phyloP scores from a whole-genome alignment of 2,888 invertebrate genomes.

The Endotricha flammealis region DNA sequence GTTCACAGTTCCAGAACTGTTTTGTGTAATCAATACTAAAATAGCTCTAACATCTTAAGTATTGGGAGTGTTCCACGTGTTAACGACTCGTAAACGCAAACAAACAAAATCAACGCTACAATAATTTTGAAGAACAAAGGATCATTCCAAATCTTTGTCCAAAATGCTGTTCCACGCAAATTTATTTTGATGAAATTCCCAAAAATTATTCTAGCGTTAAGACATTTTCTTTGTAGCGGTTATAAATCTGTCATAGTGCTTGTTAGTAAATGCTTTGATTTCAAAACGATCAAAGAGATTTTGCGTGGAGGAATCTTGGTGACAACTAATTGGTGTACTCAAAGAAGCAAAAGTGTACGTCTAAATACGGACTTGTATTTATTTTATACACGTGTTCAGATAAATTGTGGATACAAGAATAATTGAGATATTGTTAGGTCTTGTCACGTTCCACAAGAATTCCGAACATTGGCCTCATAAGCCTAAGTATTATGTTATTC shows the following conservation, averaged over 20 bases:
- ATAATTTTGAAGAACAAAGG: conserved; percentile 10
- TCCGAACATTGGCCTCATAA: conserved; percentile 33
- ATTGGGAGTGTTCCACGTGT: not conserved
- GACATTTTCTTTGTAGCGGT: conserved; percentile 49
- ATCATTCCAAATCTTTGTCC: conserved; percentile 2
- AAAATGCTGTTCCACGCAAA: conserved; percentile 14
- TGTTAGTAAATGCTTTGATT: conserved; percentile 67
- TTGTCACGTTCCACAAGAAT: conserved; percentile 54
- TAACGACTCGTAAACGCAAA: conserved; percentile 1
- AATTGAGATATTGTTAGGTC: conserved; percentile 59
- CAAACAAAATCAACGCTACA: conserved; percentile 1
- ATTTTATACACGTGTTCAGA: conserved; percentile 13
- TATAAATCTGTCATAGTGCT: conserved; percentile 71
- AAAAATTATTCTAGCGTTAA: conserved; percentile 42
- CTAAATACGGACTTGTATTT: conserved; percentile 12
- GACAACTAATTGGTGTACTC: conserved; percentile 66
- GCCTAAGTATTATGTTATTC: too few species aligned
- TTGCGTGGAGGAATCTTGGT: conserved; percentile 46
- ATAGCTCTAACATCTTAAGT: not conserved
- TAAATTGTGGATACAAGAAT: conserved; percentile 42
- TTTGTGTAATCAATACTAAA: not conserved
- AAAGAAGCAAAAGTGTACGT: conserved; percentile 21
- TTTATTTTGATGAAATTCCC: conserved; percentile 38
- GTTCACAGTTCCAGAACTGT: not conserved
- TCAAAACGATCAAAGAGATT: conserved; percentile 63